These are phyloP conservation scores for Argyrosomus japonicus DNA, from an alignment of 2,113 vertebrate genomes.

Conservation along the genomic window DNA sequence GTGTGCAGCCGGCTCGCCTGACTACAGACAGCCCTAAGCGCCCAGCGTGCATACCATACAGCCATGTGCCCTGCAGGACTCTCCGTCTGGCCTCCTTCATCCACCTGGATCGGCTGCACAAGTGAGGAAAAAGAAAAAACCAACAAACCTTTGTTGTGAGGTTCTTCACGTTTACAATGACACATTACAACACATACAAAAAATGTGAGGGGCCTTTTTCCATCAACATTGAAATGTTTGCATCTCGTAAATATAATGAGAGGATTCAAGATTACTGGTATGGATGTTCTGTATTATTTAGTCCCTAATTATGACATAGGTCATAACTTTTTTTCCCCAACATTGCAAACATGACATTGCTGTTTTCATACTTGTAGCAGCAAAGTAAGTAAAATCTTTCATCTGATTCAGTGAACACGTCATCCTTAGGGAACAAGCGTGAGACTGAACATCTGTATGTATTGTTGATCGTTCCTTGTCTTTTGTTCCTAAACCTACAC, in stretches of 20 bases:
- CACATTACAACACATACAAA: constrained; percentile 39
- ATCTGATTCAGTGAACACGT: not conserved
- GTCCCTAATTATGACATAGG: constrained; percentile 2
- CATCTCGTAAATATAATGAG: constrained; percentile 2
- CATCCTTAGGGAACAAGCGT: not conserved
- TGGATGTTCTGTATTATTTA: constrained; percentile 32
- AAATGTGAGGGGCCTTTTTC: constrained; percentile 26
- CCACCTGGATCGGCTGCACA: constrained; percentile 50
- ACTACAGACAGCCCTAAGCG: constrained; percentile 60
- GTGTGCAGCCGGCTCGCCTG: constrained; percentile 70
- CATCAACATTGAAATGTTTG: constrained; percentile 19
- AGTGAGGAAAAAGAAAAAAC: not conserved
- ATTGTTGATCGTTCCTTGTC: not conserved
- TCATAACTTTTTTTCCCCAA: not conserved
- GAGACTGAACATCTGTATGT: not conserved
- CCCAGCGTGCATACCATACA: constrained; percentile 53
- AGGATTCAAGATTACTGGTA: constrained; percentile 14
- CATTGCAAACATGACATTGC: not conserved
- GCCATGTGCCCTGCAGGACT: constrained; percentile 60
- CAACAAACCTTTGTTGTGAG: constrained; percentile 38
- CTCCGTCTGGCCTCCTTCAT: constrained; percentile 47
- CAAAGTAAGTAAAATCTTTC: not conserved
- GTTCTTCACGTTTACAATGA: constrained; percentile 15
- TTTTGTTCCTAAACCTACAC: not conserved
- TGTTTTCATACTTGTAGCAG: not conserved